Evolutionary conservation across 2,888 invertebrate species (phyloP).

Genomic region (Chorisops tibialis): DNA sequence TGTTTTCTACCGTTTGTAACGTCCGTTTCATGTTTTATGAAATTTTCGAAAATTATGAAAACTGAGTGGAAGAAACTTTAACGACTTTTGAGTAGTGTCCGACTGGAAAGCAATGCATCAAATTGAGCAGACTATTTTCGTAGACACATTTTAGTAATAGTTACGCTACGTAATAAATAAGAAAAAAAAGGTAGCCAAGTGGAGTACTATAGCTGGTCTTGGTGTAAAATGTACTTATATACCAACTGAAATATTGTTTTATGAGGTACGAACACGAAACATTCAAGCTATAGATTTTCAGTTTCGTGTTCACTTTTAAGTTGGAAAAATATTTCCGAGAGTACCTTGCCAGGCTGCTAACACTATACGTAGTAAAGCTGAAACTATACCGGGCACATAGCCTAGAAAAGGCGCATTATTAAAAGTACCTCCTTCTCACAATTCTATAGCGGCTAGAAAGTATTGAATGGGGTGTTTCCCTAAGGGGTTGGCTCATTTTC

Average conservation of each 20-base stretch:
- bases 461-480: too few species aligned
- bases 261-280: slow-evolving; percentile 33
- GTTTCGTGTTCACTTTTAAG: background rate
- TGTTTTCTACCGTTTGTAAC: slow-evolving; percentile 16
- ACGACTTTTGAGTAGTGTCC: background rate
- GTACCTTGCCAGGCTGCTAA: too few species aligned
- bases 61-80: background rate
- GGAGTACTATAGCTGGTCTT: background rate
- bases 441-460: too few species aligned
- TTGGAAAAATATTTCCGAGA: too few species aligned
- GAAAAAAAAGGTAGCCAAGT: background rate
- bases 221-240: slow-evolving; percentile 1
- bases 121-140: slow-evolving; percentile 2
- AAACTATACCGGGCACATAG: too few species aligned
- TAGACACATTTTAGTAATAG: background rate
- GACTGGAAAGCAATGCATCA: slow-evolving; percentile 9
- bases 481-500: slow-evolving; percentile 5
- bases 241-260: slow-evolving; percentile 27
- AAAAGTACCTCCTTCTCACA: too few species aligned
- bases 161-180: background rate
- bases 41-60: slow-evolving; percentile 27
- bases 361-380: too few species aligned
- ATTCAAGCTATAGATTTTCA: slow-evolving; percentile 26
- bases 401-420: too few species aligned
- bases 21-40: slow-evolving; percentile 29